Conservation (phyloP, 2,888 invertebrate genomes). For the Platycheirus rosarum region DNA sequence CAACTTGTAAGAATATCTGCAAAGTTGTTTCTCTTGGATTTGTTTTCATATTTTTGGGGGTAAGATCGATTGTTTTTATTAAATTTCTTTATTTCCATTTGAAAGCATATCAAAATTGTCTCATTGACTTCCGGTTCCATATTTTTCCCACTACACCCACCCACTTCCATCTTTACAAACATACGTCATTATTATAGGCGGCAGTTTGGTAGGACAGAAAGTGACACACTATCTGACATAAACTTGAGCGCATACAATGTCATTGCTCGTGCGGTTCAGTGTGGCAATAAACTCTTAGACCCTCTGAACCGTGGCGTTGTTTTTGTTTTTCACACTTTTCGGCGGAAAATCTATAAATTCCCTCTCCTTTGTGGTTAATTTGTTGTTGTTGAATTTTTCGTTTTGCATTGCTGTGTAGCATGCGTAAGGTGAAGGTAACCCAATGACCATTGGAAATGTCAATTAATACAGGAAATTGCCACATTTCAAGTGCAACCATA, state of each 20-base stretch:
- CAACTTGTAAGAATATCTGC: constrained; percentile 60
- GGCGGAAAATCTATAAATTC: constrained; percentile 40
- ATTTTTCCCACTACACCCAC: no score
- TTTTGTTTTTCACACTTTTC: constrained; percentile 15
- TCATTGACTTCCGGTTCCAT: constrained; percentile 13
- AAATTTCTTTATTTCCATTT: constrained; percentile 7
- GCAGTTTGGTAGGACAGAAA: constrained; percentile 33
- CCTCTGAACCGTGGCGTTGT: neutral
- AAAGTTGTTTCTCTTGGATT: constrained; percentile 24
- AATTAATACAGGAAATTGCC: constrained; percentile 21
- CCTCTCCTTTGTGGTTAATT: neutral
- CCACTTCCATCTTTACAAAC: constrained; percentile 15
- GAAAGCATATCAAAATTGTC: constrained; percentile 13
- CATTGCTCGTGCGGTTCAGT: constrained; percentile 15
- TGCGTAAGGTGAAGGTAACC: constrained; percentile 40
- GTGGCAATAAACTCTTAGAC: constrained; percentile 28
- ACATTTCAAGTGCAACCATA: constrained; percentile 41
- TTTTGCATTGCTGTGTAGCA: neutral
- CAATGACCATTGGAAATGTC: constrained; percentile 53
- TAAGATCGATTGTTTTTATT: neutral
- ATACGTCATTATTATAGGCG: constrained; percentile 57
- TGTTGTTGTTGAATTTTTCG: neutral
- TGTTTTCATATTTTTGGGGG: neutral
- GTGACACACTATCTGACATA: constrained; percentile 22
- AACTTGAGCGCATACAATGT: constrained; percentile 9